Conservation (phyloP, 2,888 invertebrate genomes). For the Tricholauxania praeusta region DNA sequence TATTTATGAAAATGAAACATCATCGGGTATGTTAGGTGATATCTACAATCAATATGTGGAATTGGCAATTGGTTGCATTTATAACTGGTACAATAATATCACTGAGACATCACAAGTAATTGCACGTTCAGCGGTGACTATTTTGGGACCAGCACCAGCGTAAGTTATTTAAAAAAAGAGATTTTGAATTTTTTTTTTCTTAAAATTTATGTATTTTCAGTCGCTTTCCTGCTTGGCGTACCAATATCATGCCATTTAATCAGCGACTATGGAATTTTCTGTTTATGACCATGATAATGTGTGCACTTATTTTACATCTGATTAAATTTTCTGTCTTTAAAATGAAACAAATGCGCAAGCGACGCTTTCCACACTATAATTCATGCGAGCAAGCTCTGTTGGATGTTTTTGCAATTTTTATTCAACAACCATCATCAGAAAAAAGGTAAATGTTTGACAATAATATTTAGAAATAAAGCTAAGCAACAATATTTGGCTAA, state of each 20-base stretch:
- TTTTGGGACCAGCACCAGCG: conserved; percentile 63
- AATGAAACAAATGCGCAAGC: conserved; percentile 27
- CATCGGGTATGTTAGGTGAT: conserved; percentile 63
- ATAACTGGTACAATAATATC: conserved; percentile 64
- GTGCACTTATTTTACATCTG: conserved; percentile 54
- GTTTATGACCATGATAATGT: conserved; percentile 51
- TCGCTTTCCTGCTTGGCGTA: conserved; percentile 59
- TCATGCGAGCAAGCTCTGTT: conserved; percentile 52
- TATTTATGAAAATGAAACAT: conserved; percentile 58
- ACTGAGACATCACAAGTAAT: conserved; percentile 62
- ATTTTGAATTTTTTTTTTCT: neutral
- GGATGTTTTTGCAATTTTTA: conserved; percentile 62
- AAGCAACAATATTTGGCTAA: no score
- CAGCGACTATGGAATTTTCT: conserved; percentile 55
- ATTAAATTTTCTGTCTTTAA: conserved; percentile 50
- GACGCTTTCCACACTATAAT: conserved; percentile 43
- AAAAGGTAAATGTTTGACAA: conserved; percentile 48
- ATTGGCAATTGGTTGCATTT: conserved; percentile 64
- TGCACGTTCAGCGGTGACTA: conserved; percentile 62
- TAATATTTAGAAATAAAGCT: no score
- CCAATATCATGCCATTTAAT: conserved; percentile 59
- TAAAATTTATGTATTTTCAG: conserved; percentile 46
- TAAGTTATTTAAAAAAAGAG: conserved; percentile 42
- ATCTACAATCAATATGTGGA: conserved; percentile 61
- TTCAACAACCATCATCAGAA: conserved; percentile 62